Conservation (phyloP, 2,797 vertebrate genomes). For the Acanthis flammea region DNA sequence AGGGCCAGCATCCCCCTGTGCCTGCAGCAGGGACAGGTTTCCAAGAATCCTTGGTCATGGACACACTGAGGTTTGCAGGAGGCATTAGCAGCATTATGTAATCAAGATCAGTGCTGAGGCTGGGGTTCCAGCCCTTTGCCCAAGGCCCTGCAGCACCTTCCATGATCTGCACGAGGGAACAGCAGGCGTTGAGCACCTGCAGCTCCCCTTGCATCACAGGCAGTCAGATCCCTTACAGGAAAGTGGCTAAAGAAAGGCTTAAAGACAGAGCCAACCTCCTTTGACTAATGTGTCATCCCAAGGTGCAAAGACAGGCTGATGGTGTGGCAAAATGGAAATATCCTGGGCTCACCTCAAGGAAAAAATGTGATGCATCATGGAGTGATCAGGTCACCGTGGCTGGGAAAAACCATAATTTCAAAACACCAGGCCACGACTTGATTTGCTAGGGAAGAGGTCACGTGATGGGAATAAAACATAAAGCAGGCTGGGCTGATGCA, state of each 20-base stretch:
- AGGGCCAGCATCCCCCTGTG: neutral
- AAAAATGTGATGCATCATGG: fast-evolving
- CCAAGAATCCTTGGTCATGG: neutral
- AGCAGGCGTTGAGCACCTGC: fast-evolving
- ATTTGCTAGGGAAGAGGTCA: neutral
- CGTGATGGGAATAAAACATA: slow-evolving; percentile 16
- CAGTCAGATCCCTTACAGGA: neutral
- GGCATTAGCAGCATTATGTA: neutral
- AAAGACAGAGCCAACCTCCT: neutral
- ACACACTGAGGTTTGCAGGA: neutral
- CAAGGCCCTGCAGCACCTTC: neutral
- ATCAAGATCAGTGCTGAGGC: neutral
- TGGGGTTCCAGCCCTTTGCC: neutral
- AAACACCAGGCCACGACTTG: neutral
- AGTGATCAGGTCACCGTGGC: neutral
- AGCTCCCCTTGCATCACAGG: neutral
- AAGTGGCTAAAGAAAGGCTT: neutral
- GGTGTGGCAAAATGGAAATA: neutral
- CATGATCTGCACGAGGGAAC: fast-evolving
- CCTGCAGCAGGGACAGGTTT: neutral
- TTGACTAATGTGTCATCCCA: neutral
- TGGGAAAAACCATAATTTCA: neutral
- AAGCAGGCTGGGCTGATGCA: slow-evolving; percentile 31
- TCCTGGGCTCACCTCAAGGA: neutral
- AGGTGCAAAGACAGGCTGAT: neutral